A percentile compares a stretch with the other conserved stretches of the same genome.
Evolutionary conservation across 1,140 invertebrate species (phyloP).

Genomic region (Procambarus clarkii): DNA sequence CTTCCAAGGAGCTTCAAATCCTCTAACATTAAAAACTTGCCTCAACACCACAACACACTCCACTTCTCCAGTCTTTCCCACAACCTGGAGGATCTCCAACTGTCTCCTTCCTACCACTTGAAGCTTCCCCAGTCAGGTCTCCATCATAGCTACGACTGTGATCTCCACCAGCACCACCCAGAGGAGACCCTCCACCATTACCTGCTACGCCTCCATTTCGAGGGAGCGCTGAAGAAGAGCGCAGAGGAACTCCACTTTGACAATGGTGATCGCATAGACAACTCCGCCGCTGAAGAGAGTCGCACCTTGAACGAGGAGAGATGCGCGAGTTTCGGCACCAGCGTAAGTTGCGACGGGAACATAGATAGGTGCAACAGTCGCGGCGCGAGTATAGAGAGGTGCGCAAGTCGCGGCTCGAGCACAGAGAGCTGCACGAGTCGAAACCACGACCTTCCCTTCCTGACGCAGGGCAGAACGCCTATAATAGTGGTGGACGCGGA

Average conservation of each 20-base stretch:
- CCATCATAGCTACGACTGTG: neutral
- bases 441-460: neutral
- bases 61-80: conserved; percentile 22
- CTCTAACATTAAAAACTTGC: conserved; percentile 1
- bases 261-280: neutral
- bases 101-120: conserved; percentile 6
- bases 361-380: too few relatives aligned
- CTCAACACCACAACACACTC: neutral
- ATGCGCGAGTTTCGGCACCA: too few relatives aligned
- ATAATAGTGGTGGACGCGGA: neutral
- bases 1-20: conserved; percentile 38
- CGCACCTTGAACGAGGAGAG: too few relatives aligned
- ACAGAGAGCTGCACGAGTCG: neutral
- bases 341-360: too few relatives aligned
- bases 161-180: conserved; percentile 15
- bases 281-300: neutral
- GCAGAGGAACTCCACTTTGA: neutral
- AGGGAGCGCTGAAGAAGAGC: conserved; percentile 33
- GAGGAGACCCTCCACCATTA: conserved; percentile 47
- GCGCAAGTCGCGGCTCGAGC: too few relatives aligned
- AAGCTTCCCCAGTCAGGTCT: neutral
- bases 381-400: neutral
- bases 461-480: neutral
- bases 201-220: conserved; percentile 32
- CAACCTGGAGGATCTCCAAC: conserved; percentile 23